phyloP scores from a whole-genome alignment of 2,797 vertebrate genomes.

The Macroramphosus scolopax region DNA sequence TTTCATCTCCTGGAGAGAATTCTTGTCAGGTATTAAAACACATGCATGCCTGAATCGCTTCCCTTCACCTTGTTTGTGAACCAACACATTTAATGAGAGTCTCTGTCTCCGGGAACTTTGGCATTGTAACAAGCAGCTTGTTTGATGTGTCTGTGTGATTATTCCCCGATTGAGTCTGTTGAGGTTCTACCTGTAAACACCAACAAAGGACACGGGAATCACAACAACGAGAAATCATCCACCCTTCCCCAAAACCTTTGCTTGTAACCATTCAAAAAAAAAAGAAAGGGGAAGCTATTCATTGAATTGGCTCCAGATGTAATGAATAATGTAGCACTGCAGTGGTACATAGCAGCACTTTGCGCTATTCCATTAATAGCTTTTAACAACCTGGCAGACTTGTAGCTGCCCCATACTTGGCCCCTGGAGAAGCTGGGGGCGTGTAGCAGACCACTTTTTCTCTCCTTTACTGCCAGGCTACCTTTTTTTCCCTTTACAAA shows the following conservation, averaged over 20 bases:
- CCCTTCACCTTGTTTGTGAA: conserved; percentile 68
- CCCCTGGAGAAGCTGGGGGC: conserved; percentile 51
- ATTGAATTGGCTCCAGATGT: conserved; percentile 57
- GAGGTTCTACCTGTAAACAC: conserved; percentile 63
- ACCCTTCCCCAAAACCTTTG: conserved; percentile 40
- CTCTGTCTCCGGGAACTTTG: conserved; percentile 59
- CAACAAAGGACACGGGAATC: conserved; percentile 61
- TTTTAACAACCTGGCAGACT: conserved; percentile 72
- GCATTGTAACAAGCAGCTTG: conserved; percentile 66
- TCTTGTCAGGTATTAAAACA: conserved; percentile 58
- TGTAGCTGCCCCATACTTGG: conserved; percentile 68
- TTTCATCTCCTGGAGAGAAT: conserved; percentile 58
- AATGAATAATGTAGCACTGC: conserved; percentile 75
- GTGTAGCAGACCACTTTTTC: conserved; percentile 45
- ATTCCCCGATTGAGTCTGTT: conserved; percentile 62
- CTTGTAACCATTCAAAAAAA: conserved; percentile 37
- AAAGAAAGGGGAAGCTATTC: conserved; percentile 55
- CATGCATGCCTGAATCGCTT: conserved; percentile 45
- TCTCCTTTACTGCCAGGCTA: conserved; percentile 42
- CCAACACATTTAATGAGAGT: conserved; percentile 69
- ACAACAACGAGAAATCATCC: conserved; percentile 58
- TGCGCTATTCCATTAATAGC: conserved; percentile 67
- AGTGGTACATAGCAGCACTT: conserved; percentile 55
- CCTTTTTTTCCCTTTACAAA: conserved; percentile 35
- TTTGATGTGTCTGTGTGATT: conserved; percentile 75